Conservation (phyloP, 2,888 invertebrate genomes). For the Graphium colonna region DNA sequence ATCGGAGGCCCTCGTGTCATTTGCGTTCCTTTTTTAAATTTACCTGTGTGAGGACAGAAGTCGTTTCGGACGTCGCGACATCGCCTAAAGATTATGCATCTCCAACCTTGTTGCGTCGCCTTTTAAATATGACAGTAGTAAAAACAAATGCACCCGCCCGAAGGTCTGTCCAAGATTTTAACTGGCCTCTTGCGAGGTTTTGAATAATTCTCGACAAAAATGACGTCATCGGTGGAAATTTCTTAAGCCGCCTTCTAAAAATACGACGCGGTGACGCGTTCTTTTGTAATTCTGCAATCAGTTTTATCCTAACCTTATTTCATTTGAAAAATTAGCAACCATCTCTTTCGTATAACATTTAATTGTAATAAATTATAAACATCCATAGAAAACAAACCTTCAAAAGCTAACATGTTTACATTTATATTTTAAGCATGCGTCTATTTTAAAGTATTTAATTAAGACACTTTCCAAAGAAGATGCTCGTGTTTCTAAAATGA, state of each 20-base stretch:
- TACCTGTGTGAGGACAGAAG: slow-evolving; percentile 27
- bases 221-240: slow-evolving; percentile 16
- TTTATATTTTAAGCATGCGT: no score
- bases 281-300: slow-evolving; percentile 3
- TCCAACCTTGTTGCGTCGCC: slow-evolving; percentile 21
- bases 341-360: not conserved
- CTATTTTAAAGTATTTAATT: no score
- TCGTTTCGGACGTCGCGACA: slow-evolving; percentile 25
- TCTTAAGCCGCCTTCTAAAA: slow-evolving; percentile 9
- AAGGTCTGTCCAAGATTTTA: slow-evolving; percentile 21
- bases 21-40: slow-evolving; percentile 44
- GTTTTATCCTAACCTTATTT: not conserved
- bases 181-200: slow-evolving; percentile 16
- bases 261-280: not conserved
- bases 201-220: slow-evolving; percentile 9
- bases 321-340: not conserved
- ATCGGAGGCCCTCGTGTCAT: slow-evolving; percentile 47
- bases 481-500: no score
- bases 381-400: no score
- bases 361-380: slow-evolving; percentile 12
- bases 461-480: no score
- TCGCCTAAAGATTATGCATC: slow-evolving; percentile 20
- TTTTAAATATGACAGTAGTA: slow-evolving; percentile 20
- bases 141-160: slow-evolving; percentile 20
- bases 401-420: no score